phyloP scores from a whole-genome alignment of 2,888 invertebrate genomes.

The Ophioninae sp. region DNA sequence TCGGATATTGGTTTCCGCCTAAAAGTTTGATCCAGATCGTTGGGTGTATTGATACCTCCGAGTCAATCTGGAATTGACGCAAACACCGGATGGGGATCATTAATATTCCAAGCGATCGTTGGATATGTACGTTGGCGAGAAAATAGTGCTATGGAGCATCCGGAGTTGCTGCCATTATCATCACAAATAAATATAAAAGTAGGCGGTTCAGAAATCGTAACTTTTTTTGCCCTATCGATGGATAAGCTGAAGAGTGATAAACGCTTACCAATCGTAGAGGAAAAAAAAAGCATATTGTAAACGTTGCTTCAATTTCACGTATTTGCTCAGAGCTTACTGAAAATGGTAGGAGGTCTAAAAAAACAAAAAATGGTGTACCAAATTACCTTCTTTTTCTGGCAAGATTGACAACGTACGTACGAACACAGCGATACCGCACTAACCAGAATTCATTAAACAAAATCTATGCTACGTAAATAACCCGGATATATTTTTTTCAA shows the following conservation, averaged over 20 bases:
- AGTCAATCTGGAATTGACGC: not conserved
- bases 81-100: not conserved
- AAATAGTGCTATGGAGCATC: not conserved
- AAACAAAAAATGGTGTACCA: not conserved
- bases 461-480: too few species aligned
- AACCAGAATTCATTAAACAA: too few species aligned
- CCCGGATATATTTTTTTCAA: too few species aligned
- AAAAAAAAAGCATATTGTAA: too few species aligned
- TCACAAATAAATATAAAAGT: not conserved
- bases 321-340: not conserved
- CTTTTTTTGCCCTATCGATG: not conserved
- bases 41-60: not conserved
- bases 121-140: not conserved
- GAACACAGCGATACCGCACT: too few species aligned
- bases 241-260: not conserved
- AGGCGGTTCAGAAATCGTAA: not conserved
- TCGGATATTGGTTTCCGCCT: not conserved
- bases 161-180: not conserved
- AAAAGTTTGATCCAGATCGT: not conserved
- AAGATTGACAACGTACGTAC: too few species aligned
- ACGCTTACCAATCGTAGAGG: not conserved
- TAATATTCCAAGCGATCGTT: not conserved
- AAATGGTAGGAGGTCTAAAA: not conserved
- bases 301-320: too few species aligned
- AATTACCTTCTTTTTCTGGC: not conserved